Evolutionary conservation across 1,140 invertebrate species (phyloP).

Genomic region (Parapsyche elsis): DNA sequence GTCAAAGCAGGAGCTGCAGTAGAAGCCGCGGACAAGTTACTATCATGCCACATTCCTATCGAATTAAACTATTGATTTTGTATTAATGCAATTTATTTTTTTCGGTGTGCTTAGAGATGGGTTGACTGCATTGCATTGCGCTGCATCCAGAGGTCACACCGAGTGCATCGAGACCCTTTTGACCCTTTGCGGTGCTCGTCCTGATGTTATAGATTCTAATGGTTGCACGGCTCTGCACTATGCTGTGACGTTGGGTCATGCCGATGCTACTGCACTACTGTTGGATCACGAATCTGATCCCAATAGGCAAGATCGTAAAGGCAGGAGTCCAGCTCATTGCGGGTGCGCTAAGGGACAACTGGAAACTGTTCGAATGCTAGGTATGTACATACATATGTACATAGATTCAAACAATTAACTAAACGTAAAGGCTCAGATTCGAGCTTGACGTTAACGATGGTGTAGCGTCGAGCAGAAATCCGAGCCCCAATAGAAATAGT

Average conservation of each 20-base stretch:
- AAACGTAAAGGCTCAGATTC: too few species aligned
- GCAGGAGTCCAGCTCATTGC: slow-evolving; percentile 83
- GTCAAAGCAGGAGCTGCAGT: slow-evolving; percentile 86
- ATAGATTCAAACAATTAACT: too few species aligned
- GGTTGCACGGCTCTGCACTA: slow-evolving; percentile 97
- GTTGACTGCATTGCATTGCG: slow-evolving; percentile 92
- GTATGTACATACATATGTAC: too few species aligned
- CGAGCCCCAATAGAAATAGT: too few species aligned
- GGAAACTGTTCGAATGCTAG: slow-evolving; percentile 69
- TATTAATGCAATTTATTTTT: too few species aligned
- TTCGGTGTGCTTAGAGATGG: slow-evolving; percentile 84
- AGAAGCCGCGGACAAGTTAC: slow-evolving; percentile 79
- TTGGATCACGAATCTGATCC: slow-evolving; percentile 90
- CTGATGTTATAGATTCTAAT: slow-evolving; percentile 88
- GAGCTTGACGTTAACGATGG: too few species aligned
- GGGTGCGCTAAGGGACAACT: slow-evolving; percentile 96
- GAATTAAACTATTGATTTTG: neutral
- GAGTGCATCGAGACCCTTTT: slow-evolving; percentile 92
- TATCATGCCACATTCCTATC: neutral
- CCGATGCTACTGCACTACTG: slow-evolving; percentile 90
- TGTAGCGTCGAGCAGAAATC: too few species aligned
- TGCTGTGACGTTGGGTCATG: slow-evolving; percentile 94
- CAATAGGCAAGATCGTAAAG: slow-evolving; percentile 92
- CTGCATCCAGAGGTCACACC: slow-evolving; percentile 92
- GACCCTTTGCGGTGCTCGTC: slow-evolving; percentile 86